phyloP scores from a whole-genome alignment of 2,797 vertebrate species.

The Pseudochromis fuscus region DNA sequence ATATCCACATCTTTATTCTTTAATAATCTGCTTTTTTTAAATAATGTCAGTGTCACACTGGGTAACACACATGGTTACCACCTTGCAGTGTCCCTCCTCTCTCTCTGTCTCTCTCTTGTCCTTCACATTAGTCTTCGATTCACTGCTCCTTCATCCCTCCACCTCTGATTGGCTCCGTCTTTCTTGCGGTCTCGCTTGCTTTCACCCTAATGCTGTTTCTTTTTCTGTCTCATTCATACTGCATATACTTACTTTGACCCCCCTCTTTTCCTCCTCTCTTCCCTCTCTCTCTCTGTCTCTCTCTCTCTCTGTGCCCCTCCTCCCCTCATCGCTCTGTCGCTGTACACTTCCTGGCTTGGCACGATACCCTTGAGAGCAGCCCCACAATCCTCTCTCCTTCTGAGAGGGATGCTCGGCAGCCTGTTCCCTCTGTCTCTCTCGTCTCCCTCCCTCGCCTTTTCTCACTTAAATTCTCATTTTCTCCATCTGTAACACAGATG shows the following conservation, averaged over 20 bases:
- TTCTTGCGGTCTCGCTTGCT: slow-evolving; percentile 4
- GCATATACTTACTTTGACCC: slow-evolving; percentile 10
- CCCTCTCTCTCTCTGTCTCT: slow-evolving; percentile 9
- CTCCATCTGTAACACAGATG: slow-evolving; percentile 64
- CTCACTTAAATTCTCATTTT: slow-evolving; percentile 57
- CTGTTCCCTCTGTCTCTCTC: slow-evolving; percentile 46
- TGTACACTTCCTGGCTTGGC: slow-evolving; percentile 82
- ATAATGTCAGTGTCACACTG: too few relatives aligned
- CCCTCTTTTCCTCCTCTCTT: not conserved
- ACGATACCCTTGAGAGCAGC: slow-evolving; percentile 83
- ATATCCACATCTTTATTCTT: too few relatives aligned
- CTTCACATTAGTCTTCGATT: slow-evolving; percentile 62
- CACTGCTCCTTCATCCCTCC: slow-evolving; percentile 44
- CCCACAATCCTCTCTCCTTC: slow-evolving; percentile 71
- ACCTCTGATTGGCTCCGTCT: slow-evolving; percentile 51
- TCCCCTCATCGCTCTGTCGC: slow-evolving; percentile 46
- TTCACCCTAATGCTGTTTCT: slow-evolving; percentile 26
- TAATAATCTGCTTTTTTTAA: too few relatives aligned
- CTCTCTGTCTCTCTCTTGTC: slow-evolving; percentile 34
- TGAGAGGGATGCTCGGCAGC: slow-evolving; percentile 68
- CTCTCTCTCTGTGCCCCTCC: slow-evolving; percentile 1
- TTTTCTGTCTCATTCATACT: slow-evolving; percentile 26
- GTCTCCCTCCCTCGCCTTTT: slow-evolving; percentile 30
- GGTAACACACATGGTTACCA: slow-evolving; percentile 14
- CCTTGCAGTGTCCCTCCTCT: slow-evolving; percentile 13